phyloP scores from a whole-genome alignment of 1,140 invertebrate species.

The Spodoptera litura region DNA sequence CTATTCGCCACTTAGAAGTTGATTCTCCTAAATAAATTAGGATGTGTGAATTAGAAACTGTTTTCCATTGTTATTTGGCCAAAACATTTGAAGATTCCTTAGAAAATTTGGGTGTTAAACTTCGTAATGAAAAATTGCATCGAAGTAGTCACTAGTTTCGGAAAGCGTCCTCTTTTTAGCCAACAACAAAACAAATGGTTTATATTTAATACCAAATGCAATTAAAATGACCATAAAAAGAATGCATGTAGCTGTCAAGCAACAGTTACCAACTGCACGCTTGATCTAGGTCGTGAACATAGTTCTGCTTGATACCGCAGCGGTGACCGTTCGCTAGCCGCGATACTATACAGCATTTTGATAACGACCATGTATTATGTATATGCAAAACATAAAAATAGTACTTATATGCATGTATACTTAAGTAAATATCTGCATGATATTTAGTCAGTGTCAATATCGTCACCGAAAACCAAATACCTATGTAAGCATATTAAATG shows the following conservation, averaged over 20 bases:
- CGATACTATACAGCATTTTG: conserved; percentile 5
- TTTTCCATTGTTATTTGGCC: no score
- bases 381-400: no score
- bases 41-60: conserved; percentile 14
- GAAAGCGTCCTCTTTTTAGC: no score
- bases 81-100: no score
- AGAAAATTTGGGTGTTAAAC: no score
- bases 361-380: conserved; percentile 13
- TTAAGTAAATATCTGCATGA: no score
- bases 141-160: background rate
- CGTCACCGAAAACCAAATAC: no score
- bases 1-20: background rate
- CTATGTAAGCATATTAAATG: no score
- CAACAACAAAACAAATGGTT: background rate
- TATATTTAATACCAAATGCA: background rate
- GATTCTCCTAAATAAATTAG: conserved; percentile 10
- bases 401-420: background rate
- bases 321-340: conserved; percentile 16
- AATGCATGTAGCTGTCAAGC: background rate
- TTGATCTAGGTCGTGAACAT: conserved; percentile 30
- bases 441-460: no score
- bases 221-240: background rate
- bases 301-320: conserved; percentile 34
- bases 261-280: conserved; percentile 15
- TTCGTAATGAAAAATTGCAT: no score